phyloP scores from a whole-genome alignment of 2,888 invertebrate species.

The Mycalesis mineus region DNA sequence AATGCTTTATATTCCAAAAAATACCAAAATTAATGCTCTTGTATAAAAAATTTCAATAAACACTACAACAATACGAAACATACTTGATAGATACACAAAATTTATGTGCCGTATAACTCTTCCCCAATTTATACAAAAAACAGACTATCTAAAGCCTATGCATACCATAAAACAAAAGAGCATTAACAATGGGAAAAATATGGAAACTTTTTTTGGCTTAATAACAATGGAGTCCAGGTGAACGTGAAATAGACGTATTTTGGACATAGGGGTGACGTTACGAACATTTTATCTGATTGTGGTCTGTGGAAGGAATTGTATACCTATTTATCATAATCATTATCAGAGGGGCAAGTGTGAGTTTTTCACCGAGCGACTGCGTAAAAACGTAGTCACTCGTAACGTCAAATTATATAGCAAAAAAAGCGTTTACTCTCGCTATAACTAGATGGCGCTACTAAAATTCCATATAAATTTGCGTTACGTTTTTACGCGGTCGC shows the following conservation, averaged over 20 bases:
- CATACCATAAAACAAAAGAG: slow-evolving; percentile 70
- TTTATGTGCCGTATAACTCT: slow-evolving; percentile 42
- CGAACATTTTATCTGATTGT: too few relatives aligned
- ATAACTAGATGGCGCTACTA: too few relatives aligned
- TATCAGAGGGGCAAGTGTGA: too few relatives aligned
- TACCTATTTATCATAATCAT: too few relatives aligned
- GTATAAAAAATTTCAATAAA: slow-evolving; percentile 1
- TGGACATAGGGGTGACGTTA: slow-evolving; percentile 48
- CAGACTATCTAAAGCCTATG: slow-evolving; percentile 47
- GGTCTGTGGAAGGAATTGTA: too few relatives aligned
- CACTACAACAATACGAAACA: slow-evolving; percentile 16
- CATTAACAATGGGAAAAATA: slow-evolving; percentile 57
- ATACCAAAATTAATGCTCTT: neutral
- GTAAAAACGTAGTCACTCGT: too few relatives aligned
- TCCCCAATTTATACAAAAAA: slow-evolving; percentile 50
- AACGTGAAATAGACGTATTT: slow-evolving; percentile 64
- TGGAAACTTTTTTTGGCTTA: slow-evolving; percentile 64
- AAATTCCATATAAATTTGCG: too few relatives aligned
- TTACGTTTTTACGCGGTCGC: too few relatives aligned
- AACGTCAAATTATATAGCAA: too few relatives aligned
- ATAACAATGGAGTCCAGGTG: slow-evolving; percentile 66
- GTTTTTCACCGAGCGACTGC: too few relatives aligned
- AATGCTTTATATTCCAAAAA: neutral
- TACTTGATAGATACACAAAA: slow-evolving; percentile 34
- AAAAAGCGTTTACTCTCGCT: too few relatives aligned